phyloP scores from a whole-genome alignment of 2,797 vertebrate species.

The Notolepis coatsorum region DNA sequence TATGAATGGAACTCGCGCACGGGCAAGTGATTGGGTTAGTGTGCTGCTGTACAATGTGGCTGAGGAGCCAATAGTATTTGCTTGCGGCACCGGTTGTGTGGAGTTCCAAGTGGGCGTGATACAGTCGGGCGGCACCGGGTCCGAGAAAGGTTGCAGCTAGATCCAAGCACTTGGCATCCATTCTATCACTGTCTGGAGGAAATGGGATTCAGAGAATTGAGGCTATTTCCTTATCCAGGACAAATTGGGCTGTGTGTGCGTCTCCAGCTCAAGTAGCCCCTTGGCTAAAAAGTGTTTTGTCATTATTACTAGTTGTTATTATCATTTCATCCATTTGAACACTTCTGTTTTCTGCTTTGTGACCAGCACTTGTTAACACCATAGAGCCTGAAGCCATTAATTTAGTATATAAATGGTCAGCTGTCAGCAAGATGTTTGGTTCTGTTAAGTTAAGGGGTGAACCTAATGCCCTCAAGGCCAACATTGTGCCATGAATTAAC shows the following conservation, averaged over 20 bases:
- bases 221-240: no score
- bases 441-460: neutral
- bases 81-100: neutral
- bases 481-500: constrained; percentile 31
- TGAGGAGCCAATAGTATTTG: constrained; percentile 48
- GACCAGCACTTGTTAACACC: neutral
- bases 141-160: constrained; percentile 31
- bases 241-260: no score
- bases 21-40: constrained; percentile 53
- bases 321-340: no score
- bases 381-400: neutral
- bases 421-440: neutral
- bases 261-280: no score
- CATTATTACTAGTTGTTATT: no score
- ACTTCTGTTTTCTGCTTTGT: no score
- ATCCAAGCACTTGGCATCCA: neutral
- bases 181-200: neutral
- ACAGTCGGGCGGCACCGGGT: constrained; percentile 12
- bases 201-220: neutral
- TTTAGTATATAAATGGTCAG: neutral
- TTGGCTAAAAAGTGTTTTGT: no score
- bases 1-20: constrained; percentile 57
- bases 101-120: constrained; percentile 19
- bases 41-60: neutral
- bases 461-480: neutral